Percentiles rank a stretch among this genome's conserved stretches.
phyloP scores from a whole-genome alignment of 2,797 vertebrate species.

The Acropternis orthonyx region DNA sequence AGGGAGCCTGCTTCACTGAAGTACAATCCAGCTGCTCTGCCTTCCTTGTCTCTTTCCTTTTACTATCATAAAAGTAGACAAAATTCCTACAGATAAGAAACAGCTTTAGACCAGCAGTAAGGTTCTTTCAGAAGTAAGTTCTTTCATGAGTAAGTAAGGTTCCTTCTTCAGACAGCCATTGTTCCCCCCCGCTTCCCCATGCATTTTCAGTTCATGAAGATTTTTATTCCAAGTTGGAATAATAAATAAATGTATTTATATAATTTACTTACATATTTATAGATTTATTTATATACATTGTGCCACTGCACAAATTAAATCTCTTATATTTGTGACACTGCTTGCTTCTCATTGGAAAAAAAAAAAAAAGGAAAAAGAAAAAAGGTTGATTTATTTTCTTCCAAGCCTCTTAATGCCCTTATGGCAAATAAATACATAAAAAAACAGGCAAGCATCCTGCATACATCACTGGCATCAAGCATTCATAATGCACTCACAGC shows the following conservation, averaged over 20 bases:
- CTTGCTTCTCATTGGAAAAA: not conserved
- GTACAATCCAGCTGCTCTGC: fast-evolving
- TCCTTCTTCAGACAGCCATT: not conserved
- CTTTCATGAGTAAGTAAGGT: not conserved
- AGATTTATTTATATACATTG: not conserved
- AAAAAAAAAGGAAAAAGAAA: too few species aligned
- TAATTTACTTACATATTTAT: not conserved
- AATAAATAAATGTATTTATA: not conserved
- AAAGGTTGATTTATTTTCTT: not conserved
- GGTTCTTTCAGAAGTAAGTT: not conserved
- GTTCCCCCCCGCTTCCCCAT: not conserved
- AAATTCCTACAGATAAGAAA: not conserved
- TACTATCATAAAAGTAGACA: not conserved
- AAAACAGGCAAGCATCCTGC: not conserved
- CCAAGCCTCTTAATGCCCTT: not conserved
- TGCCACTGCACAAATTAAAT: not conserved
- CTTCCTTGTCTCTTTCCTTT: not conserved
- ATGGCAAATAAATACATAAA: not conserved
- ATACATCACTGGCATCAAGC: not conserved
- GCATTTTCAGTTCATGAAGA: not conserved
- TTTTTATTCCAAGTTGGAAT: not conserved
- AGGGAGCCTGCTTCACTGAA: fast-evolving
- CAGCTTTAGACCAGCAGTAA: not conserved
- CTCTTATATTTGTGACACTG: not conserved
- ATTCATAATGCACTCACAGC: not conserved